Evolutionary conservation across 2,888 invertebrate species (phyloP), one percentile per base, ranked within the genome.

Genomic region (Hoplodrina ambigua): DNA sequence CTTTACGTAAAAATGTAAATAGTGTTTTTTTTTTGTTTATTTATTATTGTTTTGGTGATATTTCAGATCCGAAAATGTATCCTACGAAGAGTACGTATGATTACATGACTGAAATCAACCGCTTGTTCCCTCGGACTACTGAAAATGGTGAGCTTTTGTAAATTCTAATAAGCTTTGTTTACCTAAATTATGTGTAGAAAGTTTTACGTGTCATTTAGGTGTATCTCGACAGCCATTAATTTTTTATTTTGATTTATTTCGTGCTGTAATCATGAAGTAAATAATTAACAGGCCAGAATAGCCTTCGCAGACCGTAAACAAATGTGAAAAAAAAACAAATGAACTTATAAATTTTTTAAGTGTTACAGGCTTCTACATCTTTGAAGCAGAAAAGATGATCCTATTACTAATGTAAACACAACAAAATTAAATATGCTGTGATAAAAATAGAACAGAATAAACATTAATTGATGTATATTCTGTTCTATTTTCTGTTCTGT

Each of bases 61-160:
- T 86, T 87, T 80, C 86, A 88, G 86, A 79, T 66, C 68, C 33
- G 8, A 86, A 80, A 72, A 94, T 94, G 94, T 90, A 89, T 77
- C 92, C 93, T 20, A 85, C 89, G 4, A 93, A 90, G 82, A 88
- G 83, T 75, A 86, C 87, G 84, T 66, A 59, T 49, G 87, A 93
- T 69, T 92, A 90, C 69, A 87, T 89, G 85, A 84, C 72, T 46
- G 94, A 94, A 85, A 88, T 93, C 50, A 88, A 91, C 64, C 85
- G 92, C 25, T 74, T 93, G 30, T 91, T 93, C 66, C 86, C 91
- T 8, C 89, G 82, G 75, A 79, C 72, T 7, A 60, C 64, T 7
- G 91, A 90, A 83, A 89, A 86, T 87, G 92, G 94, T 94, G 75
- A 89, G 91, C 83, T 60, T 20, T 49, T 20, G 11, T 7, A 25